A percentile compares a stretch with the other conserved stretches of the same genome.
phyloP scores from a whole-genome alignment of 2,113 vertebrate genomes.

The Phylloscopus trochiloides region DNA sequence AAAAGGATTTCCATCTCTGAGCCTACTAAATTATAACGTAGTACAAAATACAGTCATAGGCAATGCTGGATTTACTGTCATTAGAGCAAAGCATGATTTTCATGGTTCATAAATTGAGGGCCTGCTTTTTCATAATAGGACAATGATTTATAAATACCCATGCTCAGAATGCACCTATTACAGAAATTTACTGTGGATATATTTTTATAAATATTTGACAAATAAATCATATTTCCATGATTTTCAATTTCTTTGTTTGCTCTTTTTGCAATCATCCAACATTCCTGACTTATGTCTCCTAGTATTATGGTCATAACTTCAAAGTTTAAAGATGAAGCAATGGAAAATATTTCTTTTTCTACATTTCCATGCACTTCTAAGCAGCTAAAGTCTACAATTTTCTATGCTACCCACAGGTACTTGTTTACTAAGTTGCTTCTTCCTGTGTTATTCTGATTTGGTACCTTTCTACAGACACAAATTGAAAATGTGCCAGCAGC shows the following conservation, averaged over 20 bases:
- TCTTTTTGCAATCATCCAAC: neutral
- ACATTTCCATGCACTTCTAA: neutral
- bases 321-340: neutral
- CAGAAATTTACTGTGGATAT: neutral
- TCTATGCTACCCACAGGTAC: neutral
- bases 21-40: neutral
- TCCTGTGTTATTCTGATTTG: neutral
- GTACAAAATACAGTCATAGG: neutral
- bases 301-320: neutral
- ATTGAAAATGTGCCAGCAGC: neutral
- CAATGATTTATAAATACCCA: neutral
- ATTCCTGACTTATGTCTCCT: neutral
- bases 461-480: neutral
- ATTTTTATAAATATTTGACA: neutral
- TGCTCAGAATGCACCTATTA: neutral
- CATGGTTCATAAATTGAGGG: neutral
- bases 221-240: neutral
- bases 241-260: neutral
- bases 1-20: neutral
- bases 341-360: neutral
- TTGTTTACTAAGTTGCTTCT: neutral
- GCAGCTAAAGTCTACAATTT: neutral
- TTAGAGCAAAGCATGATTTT: neutral
- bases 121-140: neutral
- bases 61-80: neutral